A percentile compares a stretch with the other conserved stretches of the same genome.
phyloP scores from a whole-genome alignment of 2,888 invertebrate species.

The Achlya flavicornis region DNA sequence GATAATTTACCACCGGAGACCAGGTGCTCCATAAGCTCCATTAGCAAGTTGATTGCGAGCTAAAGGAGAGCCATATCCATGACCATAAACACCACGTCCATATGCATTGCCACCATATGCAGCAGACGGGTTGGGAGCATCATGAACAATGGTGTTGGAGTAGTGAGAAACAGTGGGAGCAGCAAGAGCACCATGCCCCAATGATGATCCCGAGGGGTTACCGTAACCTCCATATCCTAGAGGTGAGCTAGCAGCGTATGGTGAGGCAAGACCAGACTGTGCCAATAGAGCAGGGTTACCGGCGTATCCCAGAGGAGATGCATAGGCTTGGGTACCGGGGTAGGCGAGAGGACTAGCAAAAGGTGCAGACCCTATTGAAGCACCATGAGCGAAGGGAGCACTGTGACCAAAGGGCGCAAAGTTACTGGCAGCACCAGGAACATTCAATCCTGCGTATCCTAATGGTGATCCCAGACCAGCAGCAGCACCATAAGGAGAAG shows the following conservation, averaged over 20 bases:
- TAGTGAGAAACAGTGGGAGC: constrained; percentile 8
- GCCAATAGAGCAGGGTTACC: constrained; percentile 7
- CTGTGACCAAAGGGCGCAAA: not conserved
- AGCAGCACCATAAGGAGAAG: constrained; percentile 51
- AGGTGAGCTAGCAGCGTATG: constrained; percentile 28
- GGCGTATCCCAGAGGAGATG: constrained; percentile 5
- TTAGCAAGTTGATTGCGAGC: not conserved
- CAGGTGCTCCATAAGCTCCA: not conserved
- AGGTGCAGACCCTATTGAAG: not conserved
- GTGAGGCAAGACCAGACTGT: constrained; percentile 15
- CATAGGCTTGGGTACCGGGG: not conserved
- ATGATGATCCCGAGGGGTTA: not conserved
- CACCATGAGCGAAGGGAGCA: not conserved
- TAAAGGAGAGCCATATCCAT: constrained; percentile 11
- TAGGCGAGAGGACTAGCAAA: constrained; percentile 18
- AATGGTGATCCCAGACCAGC: constrained; percentile 17
- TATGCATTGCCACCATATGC: constrained; percentile 13
- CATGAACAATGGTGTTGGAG: constrained; percentile 14
- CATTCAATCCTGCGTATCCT: not conserved
- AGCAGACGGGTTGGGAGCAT: constrained; percentile 12
- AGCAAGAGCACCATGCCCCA: not conserved
- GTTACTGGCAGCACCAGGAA: constrained; percentile 18
- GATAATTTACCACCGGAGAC: not conserved
- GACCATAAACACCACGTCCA: not conserved
- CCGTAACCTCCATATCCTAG: constrained; percentile 16